Percentiles rank a stretch among this genome's conserved stretches.
Conservation (phyloP, 2,113 vertebrate species). For the Okapia johnstoni region DNA sequence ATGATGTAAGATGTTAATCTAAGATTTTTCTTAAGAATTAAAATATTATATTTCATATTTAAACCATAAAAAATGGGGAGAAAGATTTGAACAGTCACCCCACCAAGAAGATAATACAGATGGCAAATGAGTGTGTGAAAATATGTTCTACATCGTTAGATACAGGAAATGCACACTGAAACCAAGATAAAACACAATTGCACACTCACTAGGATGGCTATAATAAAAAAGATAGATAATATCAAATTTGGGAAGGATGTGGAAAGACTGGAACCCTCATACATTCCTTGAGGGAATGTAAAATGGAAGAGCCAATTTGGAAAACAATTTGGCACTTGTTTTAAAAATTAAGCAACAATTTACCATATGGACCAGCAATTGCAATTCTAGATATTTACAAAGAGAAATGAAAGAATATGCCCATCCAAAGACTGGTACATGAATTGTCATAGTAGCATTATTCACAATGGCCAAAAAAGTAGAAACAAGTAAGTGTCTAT, state of each 20-base stretch:
- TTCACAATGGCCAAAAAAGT: background rate
- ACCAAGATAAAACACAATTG: background rate
- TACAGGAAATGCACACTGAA: background rate
- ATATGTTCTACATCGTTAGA: background rate
- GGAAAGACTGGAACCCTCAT: background rate
- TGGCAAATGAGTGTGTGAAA: background rate
- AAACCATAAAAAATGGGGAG: background rate
- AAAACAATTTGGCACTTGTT: background rate
- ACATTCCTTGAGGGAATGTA: background rate
- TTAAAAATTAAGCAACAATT: background rate
- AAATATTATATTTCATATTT: slow-evolving; percentile 39
- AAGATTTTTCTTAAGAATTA: slow-evolving; percentile 10
- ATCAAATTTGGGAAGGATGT: background rate
- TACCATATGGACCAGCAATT: background rate
- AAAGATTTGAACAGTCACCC: background rate
- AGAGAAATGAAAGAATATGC: background rate
- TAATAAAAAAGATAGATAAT: background rate
- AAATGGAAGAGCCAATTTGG: background rate
- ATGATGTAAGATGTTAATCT: background rate
- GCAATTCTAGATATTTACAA: background rate
- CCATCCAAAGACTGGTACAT: background rate
- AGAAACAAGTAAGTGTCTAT: background rate
- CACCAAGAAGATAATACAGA: background rate
- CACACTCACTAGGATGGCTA: background rate
- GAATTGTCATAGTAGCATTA: background rate